Evolutionary conservation across 2,797 vertebrate genomes (phyloP).

Genomic region (Pseudotriccus pelzelni): DNA sequence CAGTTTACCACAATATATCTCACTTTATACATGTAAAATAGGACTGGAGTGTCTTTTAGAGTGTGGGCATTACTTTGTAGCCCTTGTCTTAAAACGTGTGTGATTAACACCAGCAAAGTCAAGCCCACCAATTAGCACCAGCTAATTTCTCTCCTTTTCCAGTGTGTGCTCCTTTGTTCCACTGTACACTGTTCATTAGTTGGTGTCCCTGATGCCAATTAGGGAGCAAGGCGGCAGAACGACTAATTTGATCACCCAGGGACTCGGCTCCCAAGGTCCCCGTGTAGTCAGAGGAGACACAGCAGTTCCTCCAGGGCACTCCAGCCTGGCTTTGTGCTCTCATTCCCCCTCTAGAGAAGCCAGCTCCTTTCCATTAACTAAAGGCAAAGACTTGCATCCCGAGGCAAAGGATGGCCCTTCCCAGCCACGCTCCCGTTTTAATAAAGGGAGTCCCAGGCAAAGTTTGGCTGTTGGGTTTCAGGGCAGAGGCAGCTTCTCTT

Average conservation of each 20-base stretch:
- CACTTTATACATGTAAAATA: rapidly evolving
- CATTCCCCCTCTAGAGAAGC: neutral
- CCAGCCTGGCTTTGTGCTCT: neutral
- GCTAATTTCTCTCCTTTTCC: neutral
- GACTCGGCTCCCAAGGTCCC: neutral
- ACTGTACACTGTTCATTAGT: neutral
- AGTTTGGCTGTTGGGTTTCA: neutral
- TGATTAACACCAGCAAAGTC: neutral
- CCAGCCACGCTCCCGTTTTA: neutral
- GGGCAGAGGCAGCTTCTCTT: neutral
- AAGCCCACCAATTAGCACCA: neutral
- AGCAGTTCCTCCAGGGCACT: neutral
- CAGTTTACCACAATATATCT: neutral
- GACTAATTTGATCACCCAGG: constrained; percentile 20
- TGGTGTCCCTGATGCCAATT: neutral
- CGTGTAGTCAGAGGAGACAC: neutral
- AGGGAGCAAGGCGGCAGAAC: neutral
- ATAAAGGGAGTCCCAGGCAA: neutral
- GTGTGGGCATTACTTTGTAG: neutral
- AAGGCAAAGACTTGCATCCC: neutral
- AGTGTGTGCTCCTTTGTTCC: neutral
- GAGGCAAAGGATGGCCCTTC: neutral
- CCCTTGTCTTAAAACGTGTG: neutral
- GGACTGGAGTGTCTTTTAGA: neutral
- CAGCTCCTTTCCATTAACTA: constrained; percentile 19